phyloP scores from a whole-genome alignment of 2,888 invertebrate species.

The Perizoma affinitatum region DNA sequence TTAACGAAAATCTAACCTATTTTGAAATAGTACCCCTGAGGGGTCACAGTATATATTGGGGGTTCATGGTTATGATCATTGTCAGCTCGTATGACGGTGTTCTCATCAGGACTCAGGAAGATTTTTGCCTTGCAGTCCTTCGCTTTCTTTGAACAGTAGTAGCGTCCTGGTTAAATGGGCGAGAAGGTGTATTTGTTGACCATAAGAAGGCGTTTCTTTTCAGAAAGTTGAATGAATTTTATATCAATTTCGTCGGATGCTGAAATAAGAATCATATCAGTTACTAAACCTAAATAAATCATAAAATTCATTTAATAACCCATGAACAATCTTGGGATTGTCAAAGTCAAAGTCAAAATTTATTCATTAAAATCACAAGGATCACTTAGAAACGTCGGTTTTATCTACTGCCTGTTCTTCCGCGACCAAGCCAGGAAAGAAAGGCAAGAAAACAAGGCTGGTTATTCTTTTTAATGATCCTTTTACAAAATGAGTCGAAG shows the following conservation, averaged over 20 bases:
- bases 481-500: too few relatives aligned
- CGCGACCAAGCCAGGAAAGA: too few relatives aligned
- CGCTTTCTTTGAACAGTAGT: constrained; percentile 56
- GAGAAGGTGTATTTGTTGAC: constrained; percentile 22
- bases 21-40: constrained; percentile 17
- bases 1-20: not conserved
- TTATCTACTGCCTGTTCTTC: too few relatives aligned
- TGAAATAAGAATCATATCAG: not conserved
- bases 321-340: too few relatives aligned
- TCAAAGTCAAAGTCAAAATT: too few relatives aligned
- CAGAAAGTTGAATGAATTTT: constrained; percentile 9
- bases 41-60: constrained; percentile 15
- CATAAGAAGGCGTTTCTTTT: constrained; percentile 24
- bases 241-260: constrained; percentile 2
- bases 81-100: constrained; percentile 5
- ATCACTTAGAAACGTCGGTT: too few relatives aligned
- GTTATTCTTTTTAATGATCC: too few relatives aligned
- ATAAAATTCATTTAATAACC: too few relatives aligned
- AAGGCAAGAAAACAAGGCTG: too few relatives aligned
- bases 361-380: too few relatives aligned
- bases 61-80: constrained; percentile 28
- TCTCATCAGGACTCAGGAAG: constrained; percentile 12
- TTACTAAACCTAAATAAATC: too few relatives aligned
- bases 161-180: constrained; percentile 34
- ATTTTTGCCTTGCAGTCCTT: constrained; percentile 45